Percentiles rank a stretch among this genome's conserved stretches.
These are phyloP conservation scores for Asobara japonica DNA, from an alignment of 1,140 invertebrate species.

Conservation along the genomic window DNA sequence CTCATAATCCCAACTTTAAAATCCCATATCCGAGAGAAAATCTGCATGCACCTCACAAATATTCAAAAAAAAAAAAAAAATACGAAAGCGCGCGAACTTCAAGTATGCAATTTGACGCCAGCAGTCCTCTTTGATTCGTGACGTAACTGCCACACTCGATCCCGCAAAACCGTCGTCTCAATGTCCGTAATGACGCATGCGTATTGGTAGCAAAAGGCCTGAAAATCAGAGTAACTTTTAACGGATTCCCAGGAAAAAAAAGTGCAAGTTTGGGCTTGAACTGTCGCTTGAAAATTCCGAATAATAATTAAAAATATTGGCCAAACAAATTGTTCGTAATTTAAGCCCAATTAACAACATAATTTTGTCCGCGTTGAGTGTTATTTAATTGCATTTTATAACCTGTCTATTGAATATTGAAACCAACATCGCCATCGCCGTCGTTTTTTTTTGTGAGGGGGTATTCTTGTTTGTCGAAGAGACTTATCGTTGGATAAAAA, in stretches of 20 bases:
- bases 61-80: too few relatives aligned
- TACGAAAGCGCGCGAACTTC: not conserved
- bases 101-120: slow-evolving; percentile 45
- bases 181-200: slow-evolving; percentile 62
- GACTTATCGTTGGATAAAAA: not conserved
- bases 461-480: slow-evolving; percentile 25
- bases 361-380: not conserved
- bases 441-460: slow-evolving; percentile 11
- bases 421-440: slow-evolving; percentile 21
- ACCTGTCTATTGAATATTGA: slow-evolving; percentile 34
- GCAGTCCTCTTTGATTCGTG: slow-evolving; percentile 42
- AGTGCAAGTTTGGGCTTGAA: slow-evolving; percentile 44
- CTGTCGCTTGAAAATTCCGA: slow-evolving; percentile 11
- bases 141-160: slow-evolving; percentile 43
- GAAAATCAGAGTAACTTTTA: slow-evolving; percentile 56
- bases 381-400: not conserved
- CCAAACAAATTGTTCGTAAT: too few relatives aligned
- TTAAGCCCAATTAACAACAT: too few relatives aligned
- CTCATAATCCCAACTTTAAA: too few relatives aligned
- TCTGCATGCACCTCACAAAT: too few relatives aligned
- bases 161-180: slow-evolving; percentile 28
- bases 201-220: slow-evolving; percentile 44
- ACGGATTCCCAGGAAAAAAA: slow-evolving; percentile 52
- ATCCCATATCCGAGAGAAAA: too few relatives aligned
- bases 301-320: too few relatives aligned